Evolutionary conservation across 1,140 invertebrate genomes (phyloP).

Genomic region (Heliconius melpomene): DNA sequence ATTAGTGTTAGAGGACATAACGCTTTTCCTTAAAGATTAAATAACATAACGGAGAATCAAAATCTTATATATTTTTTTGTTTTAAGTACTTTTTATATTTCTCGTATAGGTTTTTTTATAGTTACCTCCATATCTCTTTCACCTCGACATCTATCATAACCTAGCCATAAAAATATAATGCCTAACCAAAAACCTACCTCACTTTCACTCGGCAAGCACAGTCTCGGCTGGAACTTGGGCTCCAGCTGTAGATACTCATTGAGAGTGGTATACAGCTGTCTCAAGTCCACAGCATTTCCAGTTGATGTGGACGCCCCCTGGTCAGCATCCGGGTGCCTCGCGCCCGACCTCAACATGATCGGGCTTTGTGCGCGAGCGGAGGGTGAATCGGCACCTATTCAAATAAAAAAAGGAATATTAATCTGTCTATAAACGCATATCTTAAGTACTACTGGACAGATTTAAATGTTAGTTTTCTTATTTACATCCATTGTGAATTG

Average conservation of each 20-base stretch:
- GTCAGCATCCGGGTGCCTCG: conserved; percentile 72
- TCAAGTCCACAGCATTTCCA: conserved; percentile 42
- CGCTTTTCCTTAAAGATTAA: not conserved
- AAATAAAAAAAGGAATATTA: not conserved
- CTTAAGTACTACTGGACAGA: too few relatives aligned
- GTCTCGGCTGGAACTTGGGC: conserved; percentile 85
- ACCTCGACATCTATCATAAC: too few relatives aligned
- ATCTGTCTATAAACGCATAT: not conserved
- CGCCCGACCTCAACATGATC: conserved; percentile 74
- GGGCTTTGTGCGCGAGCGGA: conserved; percentile 61
- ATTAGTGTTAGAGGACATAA: not conserved
- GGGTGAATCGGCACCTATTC: conserved; percentile 75
- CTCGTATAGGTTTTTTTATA: too few relatives aligned
- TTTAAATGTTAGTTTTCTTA: too few relatives aligned
- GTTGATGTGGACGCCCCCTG: conserved; percentile 47
- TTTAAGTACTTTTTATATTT: too few relatives aligned
- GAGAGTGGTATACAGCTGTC: conserved; percentile 83
- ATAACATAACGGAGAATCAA: not conserved
- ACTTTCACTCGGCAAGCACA: conserved; percentile 83
- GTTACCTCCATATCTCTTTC: too few relatives aligned
- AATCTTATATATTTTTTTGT: not conserved
- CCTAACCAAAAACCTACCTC: conserved; percentile 63
- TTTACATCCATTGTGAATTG: too few relatives aligned
- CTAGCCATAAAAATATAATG: not conserved
- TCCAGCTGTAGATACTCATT: conserved; percentile 86